Base-by-base conservation (phyloP, 2,797 vertebrate species). In the Acanthurus tractus region DNA sequence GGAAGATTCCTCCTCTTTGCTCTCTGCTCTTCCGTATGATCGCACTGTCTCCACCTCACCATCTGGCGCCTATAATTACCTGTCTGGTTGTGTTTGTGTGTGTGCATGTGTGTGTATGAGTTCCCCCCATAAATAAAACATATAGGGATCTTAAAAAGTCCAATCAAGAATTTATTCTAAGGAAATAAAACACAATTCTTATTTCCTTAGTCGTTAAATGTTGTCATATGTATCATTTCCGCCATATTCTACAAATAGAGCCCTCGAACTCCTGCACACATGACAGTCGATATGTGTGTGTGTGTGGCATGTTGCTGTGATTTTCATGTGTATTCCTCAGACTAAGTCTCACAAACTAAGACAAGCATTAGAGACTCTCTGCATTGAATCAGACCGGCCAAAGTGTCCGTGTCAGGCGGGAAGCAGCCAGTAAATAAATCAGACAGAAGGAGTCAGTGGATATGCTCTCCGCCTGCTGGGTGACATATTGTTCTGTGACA, bases 11-110 rank as follows among this genome's bases (percentile, higher is more conserved):
- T 81, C 76, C 58, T 81, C 70, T 72, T 61, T 74, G 36, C 63
- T 54, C 64, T 76, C 79, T 79, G 46, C 59, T 86, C 71, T 83
- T 89, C 76, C 72, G 2, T 61, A 25, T 36, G 73, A 83, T 84
- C 42, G 49, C 44, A 53, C 70, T 68, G 20, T 58, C 64, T 78
- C 88, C 85, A 64, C 88, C 86, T 86, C 77, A 25, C 82, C 86
- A 88, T 90, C 86, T 90, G 89, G 2, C 70, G 74, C 80, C 77
- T 78, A 23, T 86, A 82, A 88, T 87, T 86, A 75, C 64, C 80
- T 83, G 63, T 74, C 45, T 15, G 20, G 12, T 40, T 70, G 42
- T 66, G 48, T 72, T 57, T 82, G 50, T 78, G 54, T 78, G 54
- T 78, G 54, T 3, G 23, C 70, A 44, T 66, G 57, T 67, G 54